These are phyloP conservation scores for Motacilla tschutschensis DNA, from an alignment of 2,113 vertebrate genomes.

Conservation along the genomic window DNA sequence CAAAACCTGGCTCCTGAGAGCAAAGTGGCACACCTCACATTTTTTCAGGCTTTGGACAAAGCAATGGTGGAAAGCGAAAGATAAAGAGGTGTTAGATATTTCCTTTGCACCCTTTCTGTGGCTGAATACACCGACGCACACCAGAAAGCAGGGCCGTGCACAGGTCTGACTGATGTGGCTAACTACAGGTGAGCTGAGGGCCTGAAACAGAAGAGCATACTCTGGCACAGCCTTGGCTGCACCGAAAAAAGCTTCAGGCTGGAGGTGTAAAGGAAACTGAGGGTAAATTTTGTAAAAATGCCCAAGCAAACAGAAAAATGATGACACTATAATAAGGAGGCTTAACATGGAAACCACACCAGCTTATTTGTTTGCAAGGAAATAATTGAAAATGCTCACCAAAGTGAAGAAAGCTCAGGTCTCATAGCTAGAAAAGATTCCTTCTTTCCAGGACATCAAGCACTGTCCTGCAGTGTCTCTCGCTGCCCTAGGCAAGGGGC, in stretches of 20 bases:
- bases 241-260: neutral
- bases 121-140: neutral
- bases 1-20: neutral
- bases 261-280: neutral
- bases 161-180: conserved; percentile 19
- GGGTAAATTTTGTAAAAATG: neutral
- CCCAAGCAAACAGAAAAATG: neutral
- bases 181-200: neutral
- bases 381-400: neutral
- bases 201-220: neutral
- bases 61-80: neutral
- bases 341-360: neutral
- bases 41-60: conserved; percentile 5
- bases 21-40: neutral
- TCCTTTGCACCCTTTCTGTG: neutral
- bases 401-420: neutral
- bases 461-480: neutral
- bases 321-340: neutral
- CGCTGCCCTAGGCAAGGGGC: neutral
- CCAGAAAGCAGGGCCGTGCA: neutral
- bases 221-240: neutral
- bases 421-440: neutral
- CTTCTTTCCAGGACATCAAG: neutral
- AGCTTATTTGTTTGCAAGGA: neutral
- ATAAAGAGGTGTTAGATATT: neutral